Base-by-base conservation (phyloP, 2,797 vertebrate genomes). In the Loris lydekkerianus region DNA sequence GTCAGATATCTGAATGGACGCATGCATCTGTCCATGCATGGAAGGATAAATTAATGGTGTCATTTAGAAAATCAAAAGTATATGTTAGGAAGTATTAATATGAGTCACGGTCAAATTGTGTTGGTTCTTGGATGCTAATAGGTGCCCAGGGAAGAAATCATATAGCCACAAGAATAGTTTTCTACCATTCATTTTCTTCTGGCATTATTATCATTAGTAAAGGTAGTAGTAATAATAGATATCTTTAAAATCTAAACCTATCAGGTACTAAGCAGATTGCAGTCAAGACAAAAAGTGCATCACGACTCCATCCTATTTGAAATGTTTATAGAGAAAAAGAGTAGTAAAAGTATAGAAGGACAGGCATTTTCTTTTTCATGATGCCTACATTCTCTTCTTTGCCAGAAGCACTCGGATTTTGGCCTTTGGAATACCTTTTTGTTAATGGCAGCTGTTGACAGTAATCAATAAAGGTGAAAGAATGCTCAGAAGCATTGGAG, bases 381-480 rank as follows among this genome's bases (percentile, higher is more conserved):
- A 63, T 65, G 1, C 25, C 61, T 31, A 83, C 43, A 40, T 91
- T 96, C 23, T 37, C 29, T 11, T 0, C 2, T 8, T 49, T 69
- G 63, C 46, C 81, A 27, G 70, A 96, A 90, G 60, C 0, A 5
- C 60, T 0, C 0, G 72, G 21, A 18, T 67, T 94, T 43, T 80
- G 56, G 77, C 53, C 65, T 87, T 69, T 76, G 34, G 60, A 96
- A 95, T 86, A 81, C 73, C 1, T 65, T 93, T 20, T 60, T 96
- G 17, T 96, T 95, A 91, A 91, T 61, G 78, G 65, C 29, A 10
- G 96, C 63, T 53, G 2, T 86, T 97, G 89, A 43, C 67, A 97
- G 83, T 18, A 72, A 96, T 96, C 76, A 72, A 87, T 97, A 96
- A 94, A 93, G 56, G 49, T 89, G 83, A 97, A 89, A 69, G 25